Conservation (phyloP, 2,888 invertebrate genomes). For the Dynastes tityus region DNA sequence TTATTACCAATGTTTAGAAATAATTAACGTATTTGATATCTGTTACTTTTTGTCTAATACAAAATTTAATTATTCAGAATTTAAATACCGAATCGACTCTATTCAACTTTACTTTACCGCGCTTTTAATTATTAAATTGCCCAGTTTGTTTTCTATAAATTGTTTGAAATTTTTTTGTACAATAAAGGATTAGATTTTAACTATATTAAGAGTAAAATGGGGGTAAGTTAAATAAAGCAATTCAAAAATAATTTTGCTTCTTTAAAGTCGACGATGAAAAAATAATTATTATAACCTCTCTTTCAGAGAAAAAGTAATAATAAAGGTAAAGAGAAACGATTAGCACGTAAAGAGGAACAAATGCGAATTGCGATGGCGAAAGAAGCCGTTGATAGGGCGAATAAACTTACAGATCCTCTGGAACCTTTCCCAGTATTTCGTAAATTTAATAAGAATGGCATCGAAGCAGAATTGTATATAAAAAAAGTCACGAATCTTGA, state of each 20-base stretch:
- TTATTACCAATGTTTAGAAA: too few relatives aligned
- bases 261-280: background rate
- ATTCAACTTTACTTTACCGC: conserved; percentile 20
- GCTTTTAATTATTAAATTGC: conserved; percentile 21
- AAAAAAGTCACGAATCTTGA: conserved; percentile 75
- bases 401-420: conserved; percentile 75
- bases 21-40: too few relatives aligned
- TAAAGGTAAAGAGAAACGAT: conserved; percentile 77
- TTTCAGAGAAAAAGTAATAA: conserved; percentile 74
- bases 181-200: background rate
- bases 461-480: conserved; percentile 76
- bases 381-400: conserved; percentile 76
- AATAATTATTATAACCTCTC: conserved; percentile 42
- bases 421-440: conserved; percentile 76
- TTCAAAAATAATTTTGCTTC: background rate
- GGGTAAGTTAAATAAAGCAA: conserved; percentile 40
- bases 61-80: conserved; percentile 30
- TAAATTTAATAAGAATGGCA: conserved; percentile 76
- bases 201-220: conserved; percentile 26
- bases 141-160: background rate
- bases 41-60: too few relatives aligned
- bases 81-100: background rate
- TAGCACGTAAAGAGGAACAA: conserved; percentile 76
- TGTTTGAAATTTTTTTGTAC: background rate
- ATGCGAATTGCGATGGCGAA: conserved; percentile 75